A percentile compares a stretch with the other conserved stretches of the same genome.
phyloP scores from a whole-genome alignment of 2,797 vertebrate species.

The Tadarida brasiliensis region DNA sequence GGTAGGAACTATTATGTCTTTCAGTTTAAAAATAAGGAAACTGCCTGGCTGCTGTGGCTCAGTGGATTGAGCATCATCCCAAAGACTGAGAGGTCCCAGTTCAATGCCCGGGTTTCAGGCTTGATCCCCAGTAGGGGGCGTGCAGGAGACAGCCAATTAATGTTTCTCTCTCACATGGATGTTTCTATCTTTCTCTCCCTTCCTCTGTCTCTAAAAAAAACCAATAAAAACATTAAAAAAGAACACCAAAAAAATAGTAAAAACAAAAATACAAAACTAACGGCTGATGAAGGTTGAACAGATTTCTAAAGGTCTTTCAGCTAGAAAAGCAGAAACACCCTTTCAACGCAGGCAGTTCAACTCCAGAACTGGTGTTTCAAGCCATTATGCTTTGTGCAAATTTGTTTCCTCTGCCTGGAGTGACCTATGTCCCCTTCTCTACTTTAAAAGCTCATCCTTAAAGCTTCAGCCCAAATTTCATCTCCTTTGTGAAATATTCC shows the following conservation, averaged over 20 bases:
- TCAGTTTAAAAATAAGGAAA: conserved; percentile 27
- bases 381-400: neutral
- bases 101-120: no score
- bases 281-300: neutral
- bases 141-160: no score
- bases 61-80: neutral
- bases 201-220: no score
- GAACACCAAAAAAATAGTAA: no score
- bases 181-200: no score
- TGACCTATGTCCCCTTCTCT: neutral
- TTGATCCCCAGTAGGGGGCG: no score
- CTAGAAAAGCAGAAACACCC: neutral
- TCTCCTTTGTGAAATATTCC: neutral
- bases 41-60: no score
- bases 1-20: neutral
- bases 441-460: neutral
- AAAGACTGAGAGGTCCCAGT: no score
- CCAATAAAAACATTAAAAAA: no score
- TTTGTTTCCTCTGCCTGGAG: neutral
- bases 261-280: no score
- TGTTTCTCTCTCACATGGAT: no score
- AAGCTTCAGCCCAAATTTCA: neutral
- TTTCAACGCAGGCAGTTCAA: neutral
- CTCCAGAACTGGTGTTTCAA: neutral
- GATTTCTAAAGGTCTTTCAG: neutral